These are phyloP conservation scores for Zapornia atra DNA, from an alignment of 2,113 vertebrate genomes.

Conservation along the genomic window DNA sequence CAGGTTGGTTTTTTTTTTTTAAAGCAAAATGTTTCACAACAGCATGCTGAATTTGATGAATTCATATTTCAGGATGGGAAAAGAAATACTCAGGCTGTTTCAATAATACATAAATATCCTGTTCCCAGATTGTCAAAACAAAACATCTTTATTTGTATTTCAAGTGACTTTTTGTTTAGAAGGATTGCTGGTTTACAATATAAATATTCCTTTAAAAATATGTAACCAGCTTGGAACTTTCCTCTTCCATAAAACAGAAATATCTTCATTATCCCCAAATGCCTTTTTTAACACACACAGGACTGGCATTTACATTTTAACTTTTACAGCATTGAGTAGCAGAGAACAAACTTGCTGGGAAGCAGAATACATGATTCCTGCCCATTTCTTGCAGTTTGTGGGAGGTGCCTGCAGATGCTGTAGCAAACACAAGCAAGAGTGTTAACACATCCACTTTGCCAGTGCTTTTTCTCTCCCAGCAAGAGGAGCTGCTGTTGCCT, in stretches of 20 bases:
- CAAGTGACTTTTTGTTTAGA: slow-evolving; percentile 7
- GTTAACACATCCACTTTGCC: background rate
- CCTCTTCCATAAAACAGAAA: background rate
- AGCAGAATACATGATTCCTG: background rate
- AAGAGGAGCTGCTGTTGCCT: background rate
- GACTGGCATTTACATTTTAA: background rate
- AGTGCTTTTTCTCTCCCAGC: background rate
- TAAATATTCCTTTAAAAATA: slow-evolving; percentile 42
- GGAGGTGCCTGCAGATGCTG: background rate
- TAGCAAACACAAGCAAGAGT: background rate
- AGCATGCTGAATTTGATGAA: background rate
- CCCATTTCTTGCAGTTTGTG: background rate
- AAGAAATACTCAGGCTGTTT: background rate
- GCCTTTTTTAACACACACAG: background rate
- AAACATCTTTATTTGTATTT: slow-evolving; percentile 21
- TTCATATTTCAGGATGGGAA: background rate
- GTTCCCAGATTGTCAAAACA: slow-evolving; percentile 29
- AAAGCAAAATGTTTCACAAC: background rate
- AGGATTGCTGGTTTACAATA: background rate
- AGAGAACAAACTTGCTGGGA: background rate
- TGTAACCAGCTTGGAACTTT: background rate
- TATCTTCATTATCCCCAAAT: background rate
- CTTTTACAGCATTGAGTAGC: background rate
- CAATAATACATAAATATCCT: slow-evolving; percentile 40
- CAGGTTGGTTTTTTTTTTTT: background rate